Evolutionary conservation across 2,113 vertebrate species (phyloP).

Genomic region (Eurypyga helias): DNA sequence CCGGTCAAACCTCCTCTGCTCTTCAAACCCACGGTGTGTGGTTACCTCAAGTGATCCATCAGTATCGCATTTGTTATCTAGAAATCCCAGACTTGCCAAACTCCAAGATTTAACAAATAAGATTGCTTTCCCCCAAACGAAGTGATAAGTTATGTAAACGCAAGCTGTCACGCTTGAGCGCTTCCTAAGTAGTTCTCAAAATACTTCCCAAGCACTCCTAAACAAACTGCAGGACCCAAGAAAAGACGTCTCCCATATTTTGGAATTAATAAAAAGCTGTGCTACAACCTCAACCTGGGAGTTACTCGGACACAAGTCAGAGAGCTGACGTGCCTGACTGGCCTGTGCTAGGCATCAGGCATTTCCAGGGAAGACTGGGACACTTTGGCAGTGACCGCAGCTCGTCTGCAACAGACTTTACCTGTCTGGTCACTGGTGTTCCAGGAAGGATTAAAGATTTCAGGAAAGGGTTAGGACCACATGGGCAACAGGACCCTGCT

Average conservation of each 20-base stretch:
- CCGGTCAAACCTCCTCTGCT: neutral
- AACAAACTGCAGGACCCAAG: neutral
- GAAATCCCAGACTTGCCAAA: neutral
- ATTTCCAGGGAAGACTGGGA: neutral
- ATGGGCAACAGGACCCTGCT: neutral
- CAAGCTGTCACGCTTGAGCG: neutral
- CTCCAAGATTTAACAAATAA: neutral
- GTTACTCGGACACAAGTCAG: neutral
- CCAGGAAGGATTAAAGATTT: neutral
- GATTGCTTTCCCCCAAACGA: neutral
- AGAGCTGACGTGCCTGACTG: rapidly evolving
- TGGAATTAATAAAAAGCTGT: neutral
- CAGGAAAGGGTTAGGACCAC: neutral
- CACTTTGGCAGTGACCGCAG: neutral
- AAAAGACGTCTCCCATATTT: neutral
- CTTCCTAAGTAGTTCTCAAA: neutral
- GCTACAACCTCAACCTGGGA: neutral
- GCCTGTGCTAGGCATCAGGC: neutral
- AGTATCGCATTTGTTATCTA: neutral
- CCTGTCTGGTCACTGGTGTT: neutral
- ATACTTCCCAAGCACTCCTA: neutral
- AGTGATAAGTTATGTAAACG: neutral
- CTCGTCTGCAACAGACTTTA: neutral
- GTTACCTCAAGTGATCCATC: neutral
- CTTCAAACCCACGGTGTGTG: neutral